phyloP scores from a whole-genome alignment of 2,797 vertebrate genomes.

The Sus cebifrons region DNA sequence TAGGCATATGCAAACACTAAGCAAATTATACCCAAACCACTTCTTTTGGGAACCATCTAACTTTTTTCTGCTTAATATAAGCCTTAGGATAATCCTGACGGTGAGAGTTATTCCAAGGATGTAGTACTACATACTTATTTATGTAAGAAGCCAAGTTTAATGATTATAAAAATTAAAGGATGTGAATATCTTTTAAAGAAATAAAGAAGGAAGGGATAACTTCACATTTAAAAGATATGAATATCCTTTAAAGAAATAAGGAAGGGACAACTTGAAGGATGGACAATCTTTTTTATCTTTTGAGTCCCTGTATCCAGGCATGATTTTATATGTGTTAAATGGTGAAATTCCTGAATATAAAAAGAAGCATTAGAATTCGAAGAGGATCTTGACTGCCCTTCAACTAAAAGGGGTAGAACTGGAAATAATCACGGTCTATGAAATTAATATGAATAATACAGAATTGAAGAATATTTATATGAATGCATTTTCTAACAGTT shows the following conservation, averaged over 20 bases:
- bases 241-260: conserved; percentile 59
- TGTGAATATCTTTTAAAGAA: conserved; percentile 52
- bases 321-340: conserved; percentile 50
- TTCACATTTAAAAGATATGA: neutral
- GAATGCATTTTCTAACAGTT: conserved; percentile 45
- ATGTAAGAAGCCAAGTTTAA: conserved; percentile 48
- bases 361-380: conserved; percentile 46
- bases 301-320: neutral
- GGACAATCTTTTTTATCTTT: conserved; percentile 16
- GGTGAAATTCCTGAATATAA: conserved; percentile 27
- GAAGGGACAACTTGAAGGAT: conserved; percentile 36
- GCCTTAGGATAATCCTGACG: neutral
- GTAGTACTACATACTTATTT: neutral
- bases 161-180: conserved; percentile 61
- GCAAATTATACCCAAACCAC: conserved; percentile 16
- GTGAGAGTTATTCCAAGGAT: conserved; percentile 41
- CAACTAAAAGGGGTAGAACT: neutral
- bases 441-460: neutral
- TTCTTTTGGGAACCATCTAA: conserved; percentile 1
- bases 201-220: neutral
- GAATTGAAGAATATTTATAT: conserved; percentile 49
- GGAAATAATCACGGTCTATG: neutral
- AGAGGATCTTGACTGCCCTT: neutral
- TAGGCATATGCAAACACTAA: neutral
- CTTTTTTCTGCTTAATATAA: conserved; percentile 20